Evolutionary conservation across 2,888 invertebrate species (phyloP).

Genomic region (Cancer borealis): DNA sequence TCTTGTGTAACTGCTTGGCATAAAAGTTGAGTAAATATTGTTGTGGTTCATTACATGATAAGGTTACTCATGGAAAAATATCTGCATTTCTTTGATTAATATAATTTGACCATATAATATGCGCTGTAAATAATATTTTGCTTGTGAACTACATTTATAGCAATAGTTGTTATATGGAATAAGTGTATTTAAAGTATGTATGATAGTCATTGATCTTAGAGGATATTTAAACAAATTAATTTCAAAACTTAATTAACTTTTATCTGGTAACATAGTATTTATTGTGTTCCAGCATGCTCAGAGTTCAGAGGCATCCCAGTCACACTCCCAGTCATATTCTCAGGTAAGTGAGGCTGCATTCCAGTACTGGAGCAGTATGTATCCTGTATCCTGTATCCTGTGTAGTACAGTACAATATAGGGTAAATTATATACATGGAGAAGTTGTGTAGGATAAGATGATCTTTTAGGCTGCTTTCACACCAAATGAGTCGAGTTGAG

Average conservation of each 20-base stretch:
- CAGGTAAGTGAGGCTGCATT: neutral
- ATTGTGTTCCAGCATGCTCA: conserved; percentile 81
- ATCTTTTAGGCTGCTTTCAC: too few relatives aligned
- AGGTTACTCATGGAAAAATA: neutral
- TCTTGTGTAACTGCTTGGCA: neutral
- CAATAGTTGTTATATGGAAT: neutral
- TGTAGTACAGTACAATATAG: neutral
- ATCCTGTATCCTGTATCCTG: neutral
- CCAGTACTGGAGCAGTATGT: neutral
- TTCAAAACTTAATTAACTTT: neutral
- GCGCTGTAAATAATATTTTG: neutral
- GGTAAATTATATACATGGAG: neutral
- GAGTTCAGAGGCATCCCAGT: conserved; percentile 81
- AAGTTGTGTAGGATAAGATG: neutral
- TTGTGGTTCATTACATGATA: neutral
- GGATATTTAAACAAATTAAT: neutral
- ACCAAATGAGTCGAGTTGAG: too few relatives aligned
- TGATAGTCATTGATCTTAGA: neutral
- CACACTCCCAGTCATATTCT: conserved; percentile 60
- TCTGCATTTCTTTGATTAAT: neutral
- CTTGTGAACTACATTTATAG: neutral
- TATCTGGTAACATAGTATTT: neutral
- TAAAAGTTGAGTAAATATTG: neutral
- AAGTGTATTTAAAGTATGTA: neutral
- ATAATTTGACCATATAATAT: neutral